Base-by-base conservation (phyloP, 2,113 vertebrate species). In the Heterocephalus glaber region DNA sequence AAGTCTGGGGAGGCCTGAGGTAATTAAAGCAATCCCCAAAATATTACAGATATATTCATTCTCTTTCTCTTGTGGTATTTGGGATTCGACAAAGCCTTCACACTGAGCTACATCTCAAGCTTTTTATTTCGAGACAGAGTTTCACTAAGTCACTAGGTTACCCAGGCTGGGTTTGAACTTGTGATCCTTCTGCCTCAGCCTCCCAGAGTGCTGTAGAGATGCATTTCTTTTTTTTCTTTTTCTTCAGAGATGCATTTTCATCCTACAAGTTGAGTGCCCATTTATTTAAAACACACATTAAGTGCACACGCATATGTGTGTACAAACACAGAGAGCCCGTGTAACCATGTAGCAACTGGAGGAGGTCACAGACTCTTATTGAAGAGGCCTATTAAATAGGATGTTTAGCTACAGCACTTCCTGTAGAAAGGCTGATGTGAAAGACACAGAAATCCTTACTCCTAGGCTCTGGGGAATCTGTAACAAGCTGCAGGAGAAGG, bases 11-110 rank as follows among this genome's bases (percentile, higher is more conserved):
- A 90, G n/a, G 58, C 47, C 70, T 63, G 61, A 95, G 33, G 63
- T 52, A 56, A 79, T 49, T 35, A 84, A 82, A 87, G 56, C 47
- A 65, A 89, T 82, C 68, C 89, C 65, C 79, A 61, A 94, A 80
- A 86, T 5, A 47, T 49, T 33, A 65, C 35, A 77, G 79, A 56
- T 22, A 14, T 24, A 52, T 24, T n/a, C 72, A 76, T 28, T 30
- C 19, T 38, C 79, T 24, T 58, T 19, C 79, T 44, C 38, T 74
- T 79, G 47, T 79, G 76, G 76, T 35, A 76, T 76, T 16, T 28
- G 41, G 5, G 72, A 76, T 14, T 76, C 26, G 47, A 35, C 33
- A 66, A 66, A 66, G 41, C 24, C 72, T 76, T 47, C 26, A 22
- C 16, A 33, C 30, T 79, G 47, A 35, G 28, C 28, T 49, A 79